Percentiles rank a stretch among this genome's conserved stretches.
Evolutionary conservation across 2,797 vertebrate genomes (phyloP).

Genomic region (Bovichtus diacanthus): DNA sequence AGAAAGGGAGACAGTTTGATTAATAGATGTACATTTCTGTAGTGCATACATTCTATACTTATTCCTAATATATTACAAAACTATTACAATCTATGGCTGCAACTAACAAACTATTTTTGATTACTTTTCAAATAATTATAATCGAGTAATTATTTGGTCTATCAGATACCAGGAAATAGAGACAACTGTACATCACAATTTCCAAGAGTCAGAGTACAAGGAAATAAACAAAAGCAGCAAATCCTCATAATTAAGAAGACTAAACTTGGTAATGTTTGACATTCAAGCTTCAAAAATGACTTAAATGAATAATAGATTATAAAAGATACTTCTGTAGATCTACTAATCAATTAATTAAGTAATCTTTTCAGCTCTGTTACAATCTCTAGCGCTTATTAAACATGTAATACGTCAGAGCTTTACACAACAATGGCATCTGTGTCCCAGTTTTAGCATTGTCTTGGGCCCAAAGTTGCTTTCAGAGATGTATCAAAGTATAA

Average conservation of each 20-base stretch:
- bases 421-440: slow-evolving; percentile 35
- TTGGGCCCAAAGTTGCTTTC: slow-evolving; percentile 15
- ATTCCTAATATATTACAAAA: neutral
- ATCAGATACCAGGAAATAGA: neutral
- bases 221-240: neutral
- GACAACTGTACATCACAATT: neutral
- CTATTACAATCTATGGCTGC: neutral
- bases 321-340: neutral
- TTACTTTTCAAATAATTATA: neutral
- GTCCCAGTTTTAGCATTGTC: slow-evolving; percentile 4
- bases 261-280: neutral
- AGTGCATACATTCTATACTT: neutral
- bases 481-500: slow-evolving; percentile 15
- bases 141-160: neutral
- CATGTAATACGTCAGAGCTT: slow-evolving; percentile 5
- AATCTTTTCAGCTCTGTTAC: neutral
- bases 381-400: neutral
- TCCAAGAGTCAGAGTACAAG: neutral
- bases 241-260: neutral
- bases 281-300: neutral
- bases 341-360: neutral
- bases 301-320: neutral
- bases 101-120: neutral
- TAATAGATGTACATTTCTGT: slow-evolving; percentile 17
- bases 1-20: slow-evolving; percentile 35